phyloP scores from a whole-genome alignment of 2,113 vertebrate genomes.

The Eulemur macaco region DNA sequence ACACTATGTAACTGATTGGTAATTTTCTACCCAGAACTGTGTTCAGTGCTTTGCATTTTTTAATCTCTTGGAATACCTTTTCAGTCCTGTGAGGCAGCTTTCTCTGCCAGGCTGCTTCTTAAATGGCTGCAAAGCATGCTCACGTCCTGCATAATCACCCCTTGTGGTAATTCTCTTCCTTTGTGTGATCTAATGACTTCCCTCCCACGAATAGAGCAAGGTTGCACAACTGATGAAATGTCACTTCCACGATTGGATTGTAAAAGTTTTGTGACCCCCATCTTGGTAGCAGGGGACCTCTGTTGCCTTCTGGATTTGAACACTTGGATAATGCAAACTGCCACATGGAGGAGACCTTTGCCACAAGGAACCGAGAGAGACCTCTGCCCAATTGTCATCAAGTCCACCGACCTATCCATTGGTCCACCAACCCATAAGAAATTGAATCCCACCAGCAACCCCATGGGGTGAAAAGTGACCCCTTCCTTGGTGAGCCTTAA shows the following conservation, averaged over 20 bases:
- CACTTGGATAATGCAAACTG: no score
- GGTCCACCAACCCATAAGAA: no score
- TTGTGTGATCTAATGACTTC: background rate
- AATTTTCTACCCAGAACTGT: accelerated
- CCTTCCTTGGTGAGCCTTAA: background rate
- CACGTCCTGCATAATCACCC: accelerated
- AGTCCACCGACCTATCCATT: background rate
- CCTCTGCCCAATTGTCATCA: no score
- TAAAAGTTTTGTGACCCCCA: accelerated
- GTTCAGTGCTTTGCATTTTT: background rate
- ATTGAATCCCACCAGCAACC: background rate
- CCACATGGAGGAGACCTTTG: accelerated
- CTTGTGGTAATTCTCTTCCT: accelerated
- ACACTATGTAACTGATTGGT: accelerated
- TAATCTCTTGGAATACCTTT: accelerated
- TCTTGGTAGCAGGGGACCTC: background rate
- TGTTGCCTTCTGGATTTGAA: background rate
- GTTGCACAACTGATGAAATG: no score
- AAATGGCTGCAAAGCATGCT: accelerated
- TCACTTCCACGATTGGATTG: background rate
- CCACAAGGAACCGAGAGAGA: no score
- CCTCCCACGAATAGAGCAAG: no score
- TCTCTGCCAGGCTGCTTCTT: no score
- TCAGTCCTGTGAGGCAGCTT: accelerated
- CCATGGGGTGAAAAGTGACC: background rate